Conservation (phyloP, 2,113 vertebrate species). For the Hippocampus comes region DNA sequence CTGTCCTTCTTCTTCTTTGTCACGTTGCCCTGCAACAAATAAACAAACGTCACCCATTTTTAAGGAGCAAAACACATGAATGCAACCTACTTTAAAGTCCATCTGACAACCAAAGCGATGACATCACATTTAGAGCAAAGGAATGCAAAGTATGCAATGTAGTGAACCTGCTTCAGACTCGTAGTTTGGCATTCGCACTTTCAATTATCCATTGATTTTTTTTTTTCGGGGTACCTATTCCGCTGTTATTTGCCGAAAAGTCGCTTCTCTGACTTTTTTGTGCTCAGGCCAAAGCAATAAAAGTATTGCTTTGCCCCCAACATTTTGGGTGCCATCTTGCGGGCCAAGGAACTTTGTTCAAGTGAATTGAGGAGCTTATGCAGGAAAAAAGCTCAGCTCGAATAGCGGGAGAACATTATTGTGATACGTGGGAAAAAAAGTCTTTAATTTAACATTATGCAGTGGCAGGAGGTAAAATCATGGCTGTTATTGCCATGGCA, state of each 20-base stretch:
- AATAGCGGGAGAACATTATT: too few species aligned
- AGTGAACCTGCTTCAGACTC: background rate
- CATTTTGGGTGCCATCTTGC: too few species aligned
- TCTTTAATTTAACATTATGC: too few species aligned
- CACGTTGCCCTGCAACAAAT: constrained; percentile 70
- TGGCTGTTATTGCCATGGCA: background rate
- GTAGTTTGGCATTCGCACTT: background rate
- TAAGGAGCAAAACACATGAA: background rate
- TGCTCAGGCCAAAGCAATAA: background rate
- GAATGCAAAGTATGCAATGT: background rate
- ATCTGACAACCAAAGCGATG: background rate
- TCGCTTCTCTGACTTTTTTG: background rate
- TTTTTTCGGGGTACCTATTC: background rate
- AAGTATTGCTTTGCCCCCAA: background rate
- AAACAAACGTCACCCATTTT: background rate
- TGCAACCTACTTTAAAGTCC: background rate
- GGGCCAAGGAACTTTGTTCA: too few species aligned
- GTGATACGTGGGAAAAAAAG: too few species aligned
- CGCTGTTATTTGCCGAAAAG: background rate
- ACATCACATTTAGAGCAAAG: background rate
- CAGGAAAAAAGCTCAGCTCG: too few species aligned
- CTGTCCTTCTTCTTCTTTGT: constrained; percentile 89
- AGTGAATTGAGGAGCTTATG: too few species aligned
- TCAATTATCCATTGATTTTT: background rate
- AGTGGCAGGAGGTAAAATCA: background rate